Evolutionary conservation across 2,113 vertebrate species (phyloP), one percentile per base, ranked within the genome.

Genomic region (Cebidichthys violaceus): DNA sequence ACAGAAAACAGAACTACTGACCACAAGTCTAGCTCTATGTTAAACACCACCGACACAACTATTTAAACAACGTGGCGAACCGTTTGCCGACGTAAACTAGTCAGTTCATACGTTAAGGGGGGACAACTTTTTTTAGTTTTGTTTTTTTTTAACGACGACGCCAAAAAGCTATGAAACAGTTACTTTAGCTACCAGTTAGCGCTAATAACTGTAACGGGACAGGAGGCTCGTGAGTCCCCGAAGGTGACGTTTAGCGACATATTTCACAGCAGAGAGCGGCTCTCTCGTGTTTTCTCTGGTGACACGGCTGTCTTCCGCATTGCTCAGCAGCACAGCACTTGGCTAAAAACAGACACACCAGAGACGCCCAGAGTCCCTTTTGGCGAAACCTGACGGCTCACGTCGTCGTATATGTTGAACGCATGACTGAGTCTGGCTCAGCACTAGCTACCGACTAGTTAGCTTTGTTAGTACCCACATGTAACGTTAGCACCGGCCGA

Each of bases 241-340:
- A 17, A 60, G 41, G 61, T 69, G 66, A 22, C 52, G 59, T 57
- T 61, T 18, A 29, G 72, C 70, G 60, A 77, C 70, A 78, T 29
- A 61, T 87, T 86, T 74, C 37, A 14, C 15, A 9, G 75, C 68
- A 4, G 24, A 52, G 72, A 17, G 74, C 77, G 75, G 77, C 70
- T 79, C 80, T 82, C 39, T 50, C 83, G 3, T 78, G 80, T 83
- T 70, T 8, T 61, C 83, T 77, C 75, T 43, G 81, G 68, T 90
- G 88, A 90, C 90, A 88, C 14, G 81, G n/a, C 37, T 24, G 75
- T 76, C 93, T 92, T 94, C 92, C 93, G 93, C 92, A 92, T 92
- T 90, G 86, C 86, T 89, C 81, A 74, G 84, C 90, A 35, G 77
- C 86, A 35, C 47, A 83, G 29, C 77, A 14, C 85, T 67, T 0